These are phyloP conservation scores for Thecocarcelia acutangulata DNA, from an alignment of 2,888 invertebrate species.

Conservation along the genomic window DNA sequence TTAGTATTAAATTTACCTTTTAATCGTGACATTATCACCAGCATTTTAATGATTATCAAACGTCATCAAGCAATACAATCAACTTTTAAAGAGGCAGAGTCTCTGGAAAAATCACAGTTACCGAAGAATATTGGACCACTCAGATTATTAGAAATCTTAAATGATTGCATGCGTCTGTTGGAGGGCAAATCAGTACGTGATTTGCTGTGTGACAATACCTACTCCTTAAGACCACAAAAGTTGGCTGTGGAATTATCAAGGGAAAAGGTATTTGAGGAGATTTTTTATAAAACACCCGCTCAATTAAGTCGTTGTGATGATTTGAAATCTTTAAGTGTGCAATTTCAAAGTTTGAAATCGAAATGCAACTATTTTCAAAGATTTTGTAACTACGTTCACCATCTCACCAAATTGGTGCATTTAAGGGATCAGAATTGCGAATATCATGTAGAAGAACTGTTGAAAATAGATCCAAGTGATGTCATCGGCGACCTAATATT, in stretches of 20 bases:
- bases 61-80: conserved; percentile 75
- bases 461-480: conserved; percentile 82
- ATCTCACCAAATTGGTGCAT: conserved; percentile 79
- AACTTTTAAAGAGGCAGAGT: conserved; percentile 40
- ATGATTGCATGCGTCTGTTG: conserved; percentile 77
- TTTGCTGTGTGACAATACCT: conserved; percentile 74
- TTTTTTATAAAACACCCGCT: conserved; percentile 72
- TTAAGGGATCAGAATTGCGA: conserved; percentile 76
- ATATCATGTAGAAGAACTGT: conserved; percentile 75
- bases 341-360: conserved; percentile 78
- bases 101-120: conserved; percentile 64
- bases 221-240: conserved; percentile 74
- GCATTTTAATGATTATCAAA: conserved; percentile 77
- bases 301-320: conserved; percentile 75
- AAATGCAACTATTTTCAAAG: conserved; percentile 78
- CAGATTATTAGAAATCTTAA: conserved; percentile 75
- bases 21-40: conserved; percentile 79
- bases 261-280: conserved; percentile 74
- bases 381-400: conserved; percentile 77
- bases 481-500: conserved; percentile 87
- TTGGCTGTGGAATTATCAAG: conserved; percentile 75
- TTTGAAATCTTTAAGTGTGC: conserved; percentile 75
- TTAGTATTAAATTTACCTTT: conserved; percentile 78
- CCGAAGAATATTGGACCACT: conserved; percentile 77
- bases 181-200: conserved; percentile 74